Evolutionary conservation across 1,140 invertebrate species (phyloP).

Genomic region (Heliconius nattereri): DNA sequence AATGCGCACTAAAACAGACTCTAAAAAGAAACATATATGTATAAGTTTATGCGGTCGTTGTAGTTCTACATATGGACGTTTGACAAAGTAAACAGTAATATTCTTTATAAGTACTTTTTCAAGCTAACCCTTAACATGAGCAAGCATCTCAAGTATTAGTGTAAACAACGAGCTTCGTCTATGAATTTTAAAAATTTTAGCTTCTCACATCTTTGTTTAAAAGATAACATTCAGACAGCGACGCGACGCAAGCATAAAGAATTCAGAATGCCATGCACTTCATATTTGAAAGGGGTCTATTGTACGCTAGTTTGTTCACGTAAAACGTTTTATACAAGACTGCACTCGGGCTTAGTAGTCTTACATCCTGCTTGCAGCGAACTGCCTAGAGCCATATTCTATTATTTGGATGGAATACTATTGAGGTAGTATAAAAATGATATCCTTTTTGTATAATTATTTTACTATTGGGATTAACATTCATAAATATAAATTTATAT

Average conservation of each 20-base stretch:
- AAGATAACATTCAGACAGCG: conserved; percentile 28
- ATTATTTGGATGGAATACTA: not conserved
- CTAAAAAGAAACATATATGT: not conserved
- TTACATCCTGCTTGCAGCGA: conserved; percentile 33
- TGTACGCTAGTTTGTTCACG: conserved; percentile 38
- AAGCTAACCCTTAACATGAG: conserved; percentile 3
- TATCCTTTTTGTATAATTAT: not conserved
- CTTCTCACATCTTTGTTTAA: conserved; percentile 26
- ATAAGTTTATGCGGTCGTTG: not conserved
- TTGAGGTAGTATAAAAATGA: not conserved
- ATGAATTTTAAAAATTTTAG: conserved; percentile 28
- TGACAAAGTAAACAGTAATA: not conserved
- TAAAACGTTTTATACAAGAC: conserved; percentile 41
- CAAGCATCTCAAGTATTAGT: conserved; percentile 1
- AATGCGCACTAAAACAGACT: too few relatives aligned
- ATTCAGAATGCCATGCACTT: conserved; percentile 46
- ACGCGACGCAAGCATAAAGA: conserved; percentile 38
- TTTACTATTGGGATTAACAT: not conserved
- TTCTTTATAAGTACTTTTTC: not conserved
- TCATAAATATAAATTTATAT: too few relatives aligned
- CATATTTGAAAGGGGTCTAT: conserved; percentile 38
- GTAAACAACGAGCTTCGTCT: conserved; percentile 10
- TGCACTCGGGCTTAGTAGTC: conserved; percentile 34
- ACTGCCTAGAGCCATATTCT: conserved; percentile 33
- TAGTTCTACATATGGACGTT: not conserved